These are phyloP conservation scores for Quadroppia sp. DNA, from an alignment of 2,888 invertebrate genomes.

Conservation along the genomic window DNA sequence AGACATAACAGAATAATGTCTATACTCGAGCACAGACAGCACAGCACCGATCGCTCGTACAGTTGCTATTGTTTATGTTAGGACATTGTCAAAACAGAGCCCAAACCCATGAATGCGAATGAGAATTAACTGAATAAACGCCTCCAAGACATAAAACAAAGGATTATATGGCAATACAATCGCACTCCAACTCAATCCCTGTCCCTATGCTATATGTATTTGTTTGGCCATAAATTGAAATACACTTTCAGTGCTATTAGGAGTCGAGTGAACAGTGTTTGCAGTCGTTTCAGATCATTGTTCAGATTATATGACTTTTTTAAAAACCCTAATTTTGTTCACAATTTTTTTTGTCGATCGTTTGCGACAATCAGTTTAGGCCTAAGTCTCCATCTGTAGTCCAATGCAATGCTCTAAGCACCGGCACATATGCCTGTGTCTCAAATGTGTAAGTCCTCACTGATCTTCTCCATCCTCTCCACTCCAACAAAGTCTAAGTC, in stretches of 20 bases:
- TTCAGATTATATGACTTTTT: slow-evolving; percentile 21
- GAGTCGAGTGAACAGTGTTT: slow-evolving; percentile 1
- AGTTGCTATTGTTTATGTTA: slow-evolving; percentile 33
- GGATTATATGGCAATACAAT: not conserved
- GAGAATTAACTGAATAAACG: slow-evolving; percentile 35
- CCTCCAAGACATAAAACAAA: slow-evolving; percentile 30
- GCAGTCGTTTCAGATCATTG: not conserved
- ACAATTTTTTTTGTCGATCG: not conserved
- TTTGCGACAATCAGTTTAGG: not conserved
- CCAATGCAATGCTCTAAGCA: not conserved
- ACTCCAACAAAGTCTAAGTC: not conserved
- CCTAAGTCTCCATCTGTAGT: slow-evolving; percentile 13
- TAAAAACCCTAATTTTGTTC: slow-evolving; percentile 3
- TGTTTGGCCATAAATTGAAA: slow-evolving; percentile 24
- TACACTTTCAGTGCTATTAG: slow-evolving; percentile 14
- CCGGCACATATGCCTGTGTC: not conserved
- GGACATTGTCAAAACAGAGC: slow-evolving; percentile 35
- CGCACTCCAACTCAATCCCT: not conserved
- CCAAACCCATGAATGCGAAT: slow-evolving; percentile 35
- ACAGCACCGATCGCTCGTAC: not conserved
- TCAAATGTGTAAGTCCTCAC: not conserved
- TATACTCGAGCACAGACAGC: not conserved
- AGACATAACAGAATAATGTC: slow-evolving; percentile 30
- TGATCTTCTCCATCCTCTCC: not conserved
- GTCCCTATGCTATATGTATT: slow-evolving; percentile 15